These are phyloP conservation scores for Hetaerina americana DNA, from an alignment of 1,140 invertebrate genomes.

Conservation along the genomic window DNA sequence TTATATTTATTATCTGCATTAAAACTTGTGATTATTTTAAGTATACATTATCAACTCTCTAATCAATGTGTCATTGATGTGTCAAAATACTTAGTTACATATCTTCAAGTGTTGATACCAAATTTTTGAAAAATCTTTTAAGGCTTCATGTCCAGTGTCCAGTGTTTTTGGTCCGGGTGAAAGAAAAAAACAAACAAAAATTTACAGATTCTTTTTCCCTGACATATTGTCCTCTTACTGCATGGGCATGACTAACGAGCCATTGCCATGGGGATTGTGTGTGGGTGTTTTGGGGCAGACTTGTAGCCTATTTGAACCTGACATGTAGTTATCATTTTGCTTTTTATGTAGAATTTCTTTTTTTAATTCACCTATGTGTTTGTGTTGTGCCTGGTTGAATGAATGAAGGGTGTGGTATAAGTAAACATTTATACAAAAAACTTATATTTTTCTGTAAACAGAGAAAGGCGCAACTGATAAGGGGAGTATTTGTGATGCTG, in stretches of 20 bases:
- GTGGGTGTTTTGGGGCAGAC: neutral
- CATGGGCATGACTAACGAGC: neutral
- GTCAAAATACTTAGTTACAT: too few relatives aligned
- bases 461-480: neutral
- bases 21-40: too few relatives aligned
- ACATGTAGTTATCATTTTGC: neutral
- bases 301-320: neutral
- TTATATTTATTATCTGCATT: too few relatives aligned
- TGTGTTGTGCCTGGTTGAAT: neutral
- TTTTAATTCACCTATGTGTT: neutral
- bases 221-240: neutral
- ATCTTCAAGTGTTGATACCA: too few relatives aligned
- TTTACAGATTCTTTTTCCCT: too few relatives aligned
- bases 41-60: too few relatives aligned
- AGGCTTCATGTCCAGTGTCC: too few relatives aligned
- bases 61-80: too few relatives aligned
- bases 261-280: neutral
- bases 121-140: too few relatives aligned
- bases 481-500: neutral
- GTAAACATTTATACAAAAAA: neutral
- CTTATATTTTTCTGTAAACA: neutral
- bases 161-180: too few relatives aligned
- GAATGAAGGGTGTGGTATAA: neutral
- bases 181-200: too few relatives aligned
- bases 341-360: slow-evolving; percentile 1